phyloP scores from a whole-genome alignment of 2,888 invertebrate species.

The Marasmarcha lunaedactyla region DNA sequence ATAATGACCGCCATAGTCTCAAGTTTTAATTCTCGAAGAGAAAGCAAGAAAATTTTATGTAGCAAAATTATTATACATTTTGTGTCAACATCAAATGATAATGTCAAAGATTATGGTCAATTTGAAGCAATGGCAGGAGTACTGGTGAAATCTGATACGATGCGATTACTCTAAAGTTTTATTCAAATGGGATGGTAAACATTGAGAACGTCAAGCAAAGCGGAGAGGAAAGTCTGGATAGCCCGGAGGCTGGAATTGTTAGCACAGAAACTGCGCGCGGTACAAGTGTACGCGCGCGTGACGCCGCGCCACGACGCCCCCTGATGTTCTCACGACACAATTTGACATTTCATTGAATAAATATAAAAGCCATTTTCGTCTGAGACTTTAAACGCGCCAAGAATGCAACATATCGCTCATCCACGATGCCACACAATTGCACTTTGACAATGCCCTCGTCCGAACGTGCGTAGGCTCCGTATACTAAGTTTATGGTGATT shows the following conservation, averaged over 20 bases:
- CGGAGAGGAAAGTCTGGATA: slow-evolving; percentile 29
- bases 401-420: slow-evolving; percentile 34
- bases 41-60: not conserved
- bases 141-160: not conserved
- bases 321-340: slow-evolving; percentile 57
- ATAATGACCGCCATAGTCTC: not conserved
- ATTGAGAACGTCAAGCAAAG: slow-evolving; percentile 6
- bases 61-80: slow-evolving; percentile 1
- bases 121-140: not conserved
- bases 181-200: slow-evolving; percentile 1
- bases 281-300: slow-evolving; percentile 52
- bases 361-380: slow-evolving; percentile 60
- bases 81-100: not conserved
- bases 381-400: slow-evolving; percentile 33
- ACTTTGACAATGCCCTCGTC: slow-evolving; percentile 25
- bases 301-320: slow-evolving; percentile 46
- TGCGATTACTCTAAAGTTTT: not conserved
- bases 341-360: slow-evolving; percentile 65
- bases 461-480: slow-evolving; percentile 26
- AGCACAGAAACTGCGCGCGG: slow-evolving; percentile 25
- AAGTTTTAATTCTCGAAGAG: slow-evolving; percentile 1
- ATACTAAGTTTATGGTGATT: slow-evolving; percentile 31
- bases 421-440: slow-evolving; percentile 9
- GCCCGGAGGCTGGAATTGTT: slow-evolving; percentile 43
- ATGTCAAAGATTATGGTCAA: not conserved